phyloP scores from a whole-genome alignment of 2,888 invertebrate species.

The Allygus modestus region DNA sequence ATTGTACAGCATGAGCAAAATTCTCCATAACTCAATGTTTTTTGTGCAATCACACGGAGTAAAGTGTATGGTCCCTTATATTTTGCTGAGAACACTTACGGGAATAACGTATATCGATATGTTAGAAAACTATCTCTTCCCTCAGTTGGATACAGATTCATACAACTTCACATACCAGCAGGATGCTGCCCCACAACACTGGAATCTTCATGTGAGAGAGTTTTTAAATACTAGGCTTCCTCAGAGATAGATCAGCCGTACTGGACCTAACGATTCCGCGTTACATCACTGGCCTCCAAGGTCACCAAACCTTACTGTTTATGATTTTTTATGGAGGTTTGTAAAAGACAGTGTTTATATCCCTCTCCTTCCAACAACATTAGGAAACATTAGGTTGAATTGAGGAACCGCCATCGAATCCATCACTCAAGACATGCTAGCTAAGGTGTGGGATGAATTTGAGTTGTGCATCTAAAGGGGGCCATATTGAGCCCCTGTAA shows the following conservation, averaged over 20 bases:
- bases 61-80: no score
- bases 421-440: slow-evolving; percentile 24
- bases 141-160: background rate
- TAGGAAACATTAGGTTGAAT: no score
- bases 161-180: background rate
- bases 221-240: slow-evolving; percentile 20
- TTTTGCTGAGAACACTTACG: no score
- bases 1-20: no score
- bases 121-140: no score
- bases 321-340: slow-evolving; percentile 8
- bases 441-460: slow-evolving; percentile 5
- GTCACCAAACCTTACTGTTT: background rate
- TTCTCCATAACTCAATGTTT: no score
- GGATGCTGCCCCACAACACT: background rate
- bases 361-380: background rate
- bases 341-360: slow-evolving; percentile 18
- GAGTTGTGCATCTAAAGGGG: background rate
- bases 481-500: background rate
- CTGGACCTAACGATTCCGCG: slow-evolving; percentile 20
- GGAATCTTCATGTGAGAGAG: slow-evolving; percentile 9
- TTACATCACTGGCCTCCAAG: slow-evolving; percentile 16
- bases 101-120: no score
- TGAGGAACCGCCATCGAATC: slow-evolving; percentile 25
- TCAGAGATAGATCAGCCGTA: background rate
- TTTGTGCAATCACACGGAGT: no score